These are phyloP conservation scores for Acanthoscelides obtectus DNA, from an alignment of 2,888 invertebrate species.

Conservation along the genomic window DNA sequence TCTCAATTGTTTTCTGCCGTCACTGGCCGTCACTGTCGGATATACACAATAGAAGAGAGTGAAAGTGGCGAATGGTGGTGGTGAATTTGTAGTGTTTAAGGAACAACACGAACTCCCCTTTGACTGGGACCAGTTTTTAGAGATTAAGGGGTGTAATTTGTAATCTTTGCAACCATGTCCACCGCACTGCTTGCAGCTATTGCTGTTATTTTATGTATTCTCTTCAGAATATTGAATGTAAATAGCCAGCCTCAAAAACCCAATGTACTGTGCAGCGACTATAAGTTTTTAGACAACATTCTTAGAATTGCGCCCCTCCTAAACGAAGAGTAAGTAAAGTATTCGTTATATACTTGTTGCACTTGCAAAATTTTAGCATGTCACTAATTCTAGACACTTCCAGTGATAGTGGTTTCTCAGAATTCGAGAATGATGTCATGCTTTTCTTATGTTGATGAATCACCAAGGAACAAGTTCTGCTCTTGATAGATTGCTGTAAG, in stretches of 20 bases:
- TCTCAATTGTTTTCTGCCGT: too few species aligned
- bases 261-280: constrained; percentile 70
- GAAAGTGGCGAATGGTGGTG: not conserved
- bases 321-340: constrained; percentile 73
- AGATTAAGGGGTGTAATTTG: too few species aligned
- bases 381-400: not conserved
- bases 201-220: constrained; percentile 76
- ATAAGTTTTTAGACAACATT: constrained; percentile 70
- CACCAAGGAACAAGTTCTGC: not conserved
- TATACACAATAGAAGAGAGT: not conserved
- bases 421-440: not conserved
- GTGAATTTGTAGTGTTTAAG: not conserved
- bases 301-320: constrained; percentile 75
- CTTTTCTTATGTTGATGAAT: not conserved
- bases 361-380: too few species aligned
- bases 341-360: too few species aligned
- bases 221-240: constrained; percentile 80
- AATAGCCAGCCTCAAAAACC: constrained; percentile 79
- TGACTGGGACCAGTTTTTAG: not conserved
- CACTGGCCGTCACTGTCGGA: too few species aligned
- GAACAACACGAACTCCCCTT: not conserved
- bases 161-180: constrained; percentile 57
- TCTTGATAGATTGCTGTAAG: too few species aligned
- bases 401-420: not conserved
- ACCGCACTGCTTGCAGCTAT: constrained; percentile 75